These are phyloP conservation scores for Pseudeuparius sepicola DNA, from an alignment of 2,888 invertebrate genomes.

Conservation along the genomic window DNA sequence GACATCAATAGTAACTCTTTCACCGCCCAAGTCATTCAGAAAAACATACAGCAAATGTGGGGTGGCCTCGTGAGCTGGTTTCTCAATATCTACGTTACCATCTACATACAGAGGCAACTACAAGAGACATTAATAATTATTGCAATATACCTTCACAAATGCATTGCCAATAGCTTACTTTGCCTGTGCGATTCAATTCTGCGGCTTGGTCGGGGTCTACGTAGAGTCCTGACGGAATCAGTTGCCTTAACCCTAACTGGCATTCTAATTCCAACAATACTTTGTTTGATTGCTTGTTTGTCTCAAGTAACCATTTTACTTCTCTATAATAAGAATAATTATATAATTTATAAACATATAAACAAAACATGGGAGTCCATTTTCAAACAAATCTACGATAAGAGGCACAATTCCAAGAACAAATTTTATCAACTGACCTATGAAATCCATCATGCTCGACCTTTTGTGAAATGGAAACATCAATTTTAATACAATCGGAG, in stretches of 20 bases:
- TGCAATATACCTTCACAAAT: no score
- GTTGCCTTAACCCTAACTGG: conserved; percentile 32
- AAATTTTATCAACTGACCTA: no score
- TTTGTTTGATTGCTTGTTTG: conserved; percentile 24
- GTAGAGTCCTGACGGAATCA: conserved; percentile 36
- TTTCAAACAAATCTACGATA: no score
- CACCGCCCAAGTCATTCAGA: conserved; percentile 28
- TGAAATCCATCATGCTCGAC: conserved; percentile 43
- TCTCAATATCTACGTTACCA: conserved; percentile 38
- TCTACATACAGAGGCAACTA: conserved; percentile 34
- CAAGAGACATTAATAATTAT: conserved; percentile 14
- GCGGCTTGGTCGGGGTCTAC: conserved; percentile 40
- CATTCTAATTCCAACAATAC: conserved; percentile 30
- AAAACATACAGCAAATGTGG: conserved; percentile 35
- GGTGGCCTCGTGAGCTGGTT: conserved; percentile 35
- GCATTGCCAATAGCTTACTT: conserved; percentile 29
- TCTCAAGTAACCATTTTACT: conserved; percentile 40
- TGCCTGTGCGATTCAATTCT: conserved; percentile 33
- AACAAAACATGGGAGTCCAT: no score
- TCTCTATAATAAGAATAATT: conserved; percentile 31
- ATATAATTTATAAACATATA: conserved; percentile 3
- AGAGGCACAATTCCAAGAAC: no score
- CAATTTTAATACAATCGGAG: conserved; percentile 32
- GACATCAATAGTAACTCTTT: conserved; percentile 33
- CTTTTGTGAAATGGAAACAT: conserved; percentile 36